Conservation (phyloP, 2,888 invertebrate species). For the Stegophylla sp. region DNA sequence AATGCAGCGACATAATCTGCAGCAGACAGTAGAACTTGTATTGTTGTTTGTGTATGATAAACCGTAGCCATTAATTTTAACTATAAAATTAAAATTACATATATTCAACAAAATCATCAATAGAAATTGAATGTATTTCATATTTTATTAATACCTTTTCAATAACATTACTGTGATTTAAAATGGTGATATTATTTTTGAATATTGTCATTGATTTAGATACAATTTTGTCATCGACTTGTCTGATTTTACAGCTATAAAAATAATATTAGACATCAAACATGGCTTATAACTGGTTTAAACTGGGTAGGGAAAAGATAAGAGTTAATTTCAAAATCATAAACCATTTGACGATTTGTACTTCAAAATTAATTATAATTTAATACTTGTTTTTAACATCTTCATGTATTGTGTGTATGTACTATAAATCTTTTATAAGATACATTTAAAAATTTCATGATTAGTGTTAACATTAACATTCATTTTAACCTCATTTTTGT, state of each 20-base stretch:
- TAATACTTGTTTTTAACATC: too few species aligned
- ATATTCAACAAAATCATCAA: neutral
- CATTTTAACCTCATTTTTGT: too few species aligned
- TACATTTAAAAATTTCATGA: too few species aligned
- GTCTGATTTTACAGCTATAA: slow-evolving; percentile 41
- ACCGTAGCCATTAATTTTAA: slow-evolving; percentile 92
- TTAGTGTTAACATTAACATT: too few species aligned
- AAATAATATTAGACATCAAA: too few species aligned
- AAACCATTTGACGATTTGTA: too few species aligned
- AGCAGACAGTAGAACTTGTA: slow-evolving; percentile 90
- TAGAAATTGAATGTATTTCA: neutral
- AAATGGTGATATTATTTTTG: slow-evolving; percentile 38
- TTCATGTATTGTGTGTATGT: too few species aligned
- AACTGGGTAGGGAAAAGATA: too few species aligned
- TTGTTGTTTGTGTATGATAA: slow-evolving; percentile 96
- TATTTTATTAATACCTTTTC: slow-evolving; percentile 38
- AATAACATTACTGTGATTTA: slow-evolving; percentile 36
- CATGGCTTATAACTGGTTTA: too few species aligned
- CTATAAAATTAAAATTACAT: slow-evolving; percentile 63
- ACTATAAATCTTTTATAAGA: too few species aligned
- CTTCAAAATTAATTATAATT: too few species aligned
- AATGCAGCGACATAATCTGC: slow-evolving; percentile 97
- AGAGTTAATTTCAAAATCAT: too few species aligned
- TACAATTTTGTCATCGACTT: slow-evolving; percentile 50
- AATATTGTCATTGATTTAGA: slow-evolving; percentile 43